A percentile compares a stretch with the other conserved stretches of the same genome.
Conservation (phyloP, 2,797 vertebrate genomes). For the Chanos chanos region DNA sequence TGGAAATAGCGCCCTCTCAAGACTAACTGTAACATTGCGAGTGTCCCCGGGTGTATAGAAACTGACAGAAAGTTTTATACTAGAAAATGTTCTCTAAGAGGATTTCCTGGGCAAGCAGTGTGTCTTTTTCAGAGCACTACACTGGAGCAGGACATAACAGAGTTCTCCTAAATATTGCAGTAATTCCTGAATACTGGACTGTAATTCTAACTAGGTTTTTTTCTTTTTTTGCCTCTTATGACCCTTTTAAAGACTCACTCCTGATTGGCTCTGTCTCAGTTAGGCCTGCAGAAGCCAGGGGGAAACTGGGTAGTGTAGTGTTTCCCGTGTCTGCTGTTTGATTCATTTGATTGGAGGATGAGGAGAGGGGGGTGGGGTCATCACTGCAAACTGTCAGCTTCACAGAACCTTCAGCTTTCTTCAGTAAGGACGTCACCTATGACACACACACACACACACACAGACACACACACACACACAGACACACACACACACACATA, state of each 20-base stretch:
- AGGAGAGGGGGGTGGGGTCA: conserved; percentile 46
- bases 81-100: too few relatives aligned
- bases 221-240: not conserved
- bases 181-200: too few relatives aligned
- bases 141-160: too few relatives aligned
- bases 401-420: conserved; percentile 69
- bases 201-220: not conserved
- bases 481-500: not conserved
- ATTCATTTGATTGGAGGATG: conserved; percentile 33
- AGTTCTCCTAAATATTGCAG: too few relatives aligned
- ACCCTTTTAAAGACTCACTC: conserved; percentile 71
- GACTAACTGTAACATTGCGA: too few relatives aligned
- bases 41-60: too few relatives aligned
- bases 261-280: conserved; percentile 72
- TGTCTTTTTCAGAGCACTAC: too few relatives aligned
- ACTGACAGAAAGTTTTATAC: too few relatives aligned
- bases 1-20: too few relatives aligned
- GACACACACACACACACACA: conserved; percentile 10
- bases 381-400: conserved; percentile 75
- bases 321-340: conserved; percentile 44
- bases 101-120: too few relatives aligned
- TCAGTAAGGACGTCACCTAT: conserved; percentile 80
- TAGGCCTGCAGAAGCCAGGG: conserved; percentile 37
- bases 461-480: not conserved
- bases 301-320: conserved; percentile 41